Evolutionary conservation across 2,888 invertebrate species (phyloP).

Genomic region (Cremastobaeus sp.): DNA sequence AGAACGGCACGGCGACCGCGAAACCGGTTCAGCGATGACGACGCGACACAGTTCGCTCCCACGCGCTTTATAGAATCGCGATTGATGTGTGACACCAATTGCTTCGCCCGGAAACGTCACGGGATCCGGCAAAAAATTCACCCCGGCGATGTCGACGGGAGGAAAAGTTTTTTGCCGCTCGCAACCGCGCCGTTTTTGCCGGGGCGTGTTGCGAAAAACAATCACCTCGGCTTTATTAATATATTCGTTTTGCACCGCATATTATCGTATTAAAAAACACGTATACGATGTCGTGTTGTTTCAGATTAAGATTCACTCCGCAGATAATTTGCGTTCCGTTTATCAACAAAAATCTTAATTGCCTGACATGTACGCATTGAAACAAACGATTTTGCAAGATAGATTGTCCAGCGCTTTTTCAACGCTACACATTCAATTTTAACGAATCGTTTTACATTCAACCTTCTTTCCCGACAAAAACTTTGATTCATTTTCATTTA

Average conservation of each 20-base stretch:
- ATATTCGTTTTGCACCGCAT: too few relatives aligned
- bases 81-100: constrained; percentile 47
- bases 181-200: neutral
- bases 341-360: neutral
- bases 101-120: constrained; percentile 39
- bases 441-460: too few relatives aligned
- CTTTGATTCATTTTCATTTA: too few relatives aligned
- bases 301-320: neutral
- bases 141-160: neutral
- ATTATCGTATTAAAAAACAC: neutral
- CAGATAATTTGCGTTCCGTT: neutral
- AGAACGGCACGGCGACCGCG: constrained; percentile 43
- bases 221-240: neutral
- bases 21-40: constrained; percentile 54
- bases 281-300: neutral
- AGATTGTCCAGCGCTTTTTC: too few relatives aligned
- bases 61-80: constrained; percentile 43
- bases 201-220: neutral
- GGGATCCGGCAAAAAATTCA: constrained; percentile 7
- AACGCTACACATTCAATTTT: too few relatives aligned
- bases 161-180: too few relatives aligned
- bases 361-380: too few relatives aligned
- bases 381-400: too few relatives aligned
- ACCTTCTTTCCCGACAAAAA: too few relatives aligned
- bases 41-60: constrained; percentile 54